These are phyloP conservation scores for Cyrtorhinus lividipennis DNA, from an alignment of 1,140 invertebrate genomes.

Conservation along the genomic window DNA sequence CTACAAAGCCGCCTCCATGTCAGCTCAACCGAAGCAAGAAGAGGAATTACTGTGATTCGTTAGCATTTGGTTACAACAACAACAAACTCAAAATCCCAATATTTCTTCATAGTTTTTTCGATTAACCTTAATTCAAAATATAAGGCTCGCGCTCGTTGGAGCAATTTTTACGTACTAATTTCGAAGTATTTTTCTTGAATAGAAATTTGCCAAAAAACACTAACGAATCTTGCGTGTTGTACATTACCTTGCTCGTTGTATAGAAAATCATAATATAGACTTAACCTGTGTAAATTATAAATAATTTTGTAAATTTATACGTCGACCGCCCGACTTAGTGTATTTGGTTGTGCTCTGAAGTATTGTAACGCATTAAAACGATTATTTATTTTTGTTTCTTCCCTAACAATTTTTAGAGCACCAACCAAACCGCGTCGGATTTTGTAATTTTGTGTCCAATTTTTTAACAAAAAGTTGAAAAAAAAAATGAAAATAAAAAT, in stretches of 20 bases:
- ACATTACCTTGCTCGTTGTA: not conserved
- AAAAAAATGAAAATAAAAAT: too few relatives aligned
- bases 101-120: too few relatives aligned
- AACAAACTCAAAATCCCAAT: too few relatives aligned
- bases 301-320: not conserved
- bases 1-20: constrained; percentile 71
- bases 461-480: not conserved
- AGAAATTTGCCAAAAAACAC: not conserved
- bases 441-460: not conserved
- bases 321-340: not conserved
- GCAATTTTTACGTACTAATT: too few relatives aligned
- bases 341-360: not conserved
- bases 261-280: not conserved
- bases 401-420: not conserved
- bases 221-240: not conserved
- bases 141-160: too few relatives aligned
- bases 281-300: not conserved
- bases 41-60: constrained; percentile 22
- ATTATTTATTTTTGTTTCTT: not conserved
- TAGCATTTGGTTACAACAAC: not conserved
- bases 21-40: constrained; percentile 23
- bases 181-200: too few relatives aligned
- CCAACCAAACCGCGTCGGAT: not conserved
- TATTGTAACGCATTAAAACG: not conserved
- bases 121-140: too few relatives aligned